Conservation (phyloP, 1,140 invertebrate species). For the Odontomachus brunneus region DNA sequence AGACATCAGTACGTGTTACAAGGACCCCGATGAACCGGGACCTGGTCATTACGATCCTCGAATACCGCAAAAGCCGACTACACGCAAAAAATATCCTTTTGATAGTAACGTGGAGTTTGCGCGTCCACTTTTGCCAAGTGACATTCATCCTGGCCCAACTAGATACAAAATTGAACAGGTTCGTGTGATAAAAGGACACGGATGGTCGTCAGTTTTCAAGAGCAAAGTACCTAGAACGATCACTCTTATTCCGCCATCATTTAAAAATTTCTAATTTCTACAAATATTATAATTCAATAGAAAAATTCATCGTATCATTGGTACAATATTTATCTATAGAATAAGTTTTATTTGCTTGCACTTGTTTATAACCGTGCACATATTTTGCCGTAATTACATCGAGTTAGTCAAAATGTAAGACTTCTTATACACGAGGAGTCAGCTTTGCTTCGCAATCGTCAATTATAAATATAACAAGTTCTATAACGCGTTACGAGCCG, state of each 20-base stretch:
- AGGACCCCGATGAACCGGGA: conserved; percentile 64
- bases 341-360: too few relatives aligned
- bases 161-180: conserved; percentile 41
- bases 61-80: background rate
- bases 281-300: background rate
- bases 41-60: conserved; percentile 61
- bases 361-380: too few relatives aligned
- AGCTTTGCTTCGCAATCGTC: background rate
- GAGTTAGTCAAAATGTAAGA: too few relatives aligned
- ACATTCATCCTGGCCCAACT: conserved; percentile 58
- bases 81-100: conserved; percentile 65
- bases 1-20: conserved; percentile 63
- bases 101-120: conserved; percentile 44
- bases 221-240: conserved; percentile 62
- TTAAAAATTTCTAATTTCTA: conserved; percentile 50
- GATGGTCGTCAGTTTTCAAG: conserved; percentile 68
- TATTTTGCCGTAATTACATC: too few relatives aligned
- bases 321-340: background rate
- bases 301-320: background rate
- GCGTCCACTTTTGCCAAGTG: background rate
- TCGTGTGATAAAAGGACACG: conserved; percentile 28
- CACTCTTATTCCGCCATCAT: background rate
- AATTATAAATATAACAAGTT: background rate
- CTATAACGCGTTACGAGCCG: background rate
- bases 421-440: too few relatives aligned